Percentiles rank a stretch among this genome's conserved stretches.
Evolutionary conservation across 1,140 invertebrate species (phyloP).

Genomic region (Trialeurodes vaporariorum): DNA sequence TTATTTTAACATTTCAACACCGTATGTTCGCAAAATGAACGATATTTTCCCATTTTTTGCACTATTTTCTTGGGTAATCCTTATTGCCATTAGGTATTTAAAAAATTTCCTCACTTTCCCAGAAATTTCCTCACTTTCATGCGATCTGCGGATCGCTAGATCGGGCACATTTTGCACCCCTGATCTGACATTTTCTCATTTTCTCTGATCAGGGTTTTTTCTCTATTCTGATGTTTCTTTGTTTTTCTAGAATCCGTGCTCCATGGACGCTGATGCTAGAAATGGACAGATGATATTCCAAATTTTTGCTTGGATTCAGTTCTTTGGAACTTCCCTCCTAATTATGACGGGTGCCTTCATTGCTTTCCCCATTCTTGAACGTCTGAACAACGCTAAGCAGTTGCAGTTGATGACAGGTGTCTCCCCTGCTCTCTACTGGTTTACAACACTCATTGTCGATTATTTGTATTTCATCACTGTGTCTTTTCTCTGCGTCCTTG

Average conservation of each 20-base stretch:
- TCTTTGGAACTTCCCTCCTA: not conserved
- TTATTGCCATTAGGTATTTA: no score
- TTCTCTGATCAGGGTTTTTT: no score
- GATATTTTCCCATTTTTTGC: no score
- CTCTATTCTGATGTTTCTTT: no score
- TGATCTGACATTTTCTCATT: no score
- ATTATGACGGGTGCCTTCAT: slow-evolving; percentile 31
- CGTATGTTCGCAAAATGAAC: no score
- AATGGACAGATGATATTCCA: not conserved
- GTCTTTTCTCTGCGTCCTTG: not conserved
- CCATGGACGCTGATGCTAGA: not conserved
- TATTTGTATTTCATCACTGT: slow-evolving; percentile 34
- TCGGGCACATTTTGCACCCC: no score
- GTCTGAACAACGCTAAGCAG: slow-evolving; percentile 45
- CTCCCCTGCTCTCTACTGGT: slow-evolving; percentile 44
- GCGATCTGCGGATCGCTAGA: no score
- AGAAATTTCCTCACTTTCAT: no score
- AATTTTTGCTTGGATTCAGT: not conserved
- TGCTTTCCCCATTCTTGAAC: slow-evolving; percentile 37
- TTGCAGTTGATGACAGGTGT: slow-evolving; percentile 56
- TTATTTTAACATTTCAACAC: no score
- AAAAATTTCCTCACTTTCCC: no score
- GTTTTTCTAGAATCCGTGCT: not conserved
- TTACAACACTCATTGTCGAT: slow-evolving; percentile 47
- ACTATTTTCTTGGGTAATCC: no score